Conservation (phyloP, 2,888 invertebrate genomes). For the Eupithecia tripunctaria region DNA sequence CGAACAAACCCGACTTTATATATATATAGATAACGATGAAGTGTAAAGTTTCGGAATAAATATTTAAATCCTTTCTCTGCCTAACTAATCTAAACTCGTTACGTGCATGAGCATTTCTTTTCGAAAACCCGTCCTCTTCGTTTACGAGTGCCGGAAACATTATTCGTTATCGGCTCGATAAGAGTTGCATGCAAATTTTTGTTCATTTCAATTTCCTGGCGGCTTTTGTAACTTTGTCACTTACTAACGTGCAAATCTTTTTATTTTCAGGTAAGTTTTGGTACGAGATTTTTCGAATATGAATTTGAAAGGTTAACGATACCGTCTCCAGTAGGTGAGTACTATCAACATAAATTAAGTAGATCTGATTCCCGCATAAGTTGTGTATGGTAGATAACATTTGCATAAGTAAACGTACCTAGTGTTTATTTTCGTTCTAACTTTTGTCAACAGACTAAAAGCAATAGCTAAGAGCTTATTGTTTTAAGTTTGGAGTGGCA, state of each 20-base stretch:
- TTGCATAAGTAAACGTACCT: too few species aligned
- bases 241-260: slow-evolving; percentile 37
- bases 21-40: too few species aligned
- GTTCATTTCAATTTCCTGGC: slow-evolving; percentile 55
- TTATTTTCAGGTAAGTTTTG: slow-evolving; percentile 71
- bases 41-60: too few species aligned
- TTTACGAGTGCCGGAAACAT: slow-evolving; percentile 63
- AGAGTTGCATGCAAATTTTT: slow-evolving; percentile 61
- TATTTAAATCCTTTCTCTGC: background rate
- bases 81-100: background rate
- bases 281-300: slow-evolving; percentile 46
- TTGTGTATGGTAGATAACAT: too few species aligned
- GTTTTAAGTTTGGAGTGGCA: too few species aligned
- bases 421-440: too few species aligned
- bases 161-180: slow-evolving; percentile 62
- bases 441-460: too few species aligned
- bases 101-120: slow-evolving; percentile 51
- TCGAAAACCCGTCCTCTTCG: slow-evolving; percentile 44
- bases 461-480: too few species aligned
- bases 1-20: too few species aligned
- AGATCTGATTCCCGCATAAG: too few species aligned
- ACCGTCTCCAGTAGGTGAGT: background rate
- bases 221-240: slow-evolving; percentile 28
- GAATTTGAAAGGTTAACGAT: slow-evolving; percentile 19
- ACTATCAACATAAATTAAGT: too few species aligned